Evolutionary conservation across 1,140 invertebrate species (phyloP).

Genomic region (Eriocheir sinensis): DNA sequence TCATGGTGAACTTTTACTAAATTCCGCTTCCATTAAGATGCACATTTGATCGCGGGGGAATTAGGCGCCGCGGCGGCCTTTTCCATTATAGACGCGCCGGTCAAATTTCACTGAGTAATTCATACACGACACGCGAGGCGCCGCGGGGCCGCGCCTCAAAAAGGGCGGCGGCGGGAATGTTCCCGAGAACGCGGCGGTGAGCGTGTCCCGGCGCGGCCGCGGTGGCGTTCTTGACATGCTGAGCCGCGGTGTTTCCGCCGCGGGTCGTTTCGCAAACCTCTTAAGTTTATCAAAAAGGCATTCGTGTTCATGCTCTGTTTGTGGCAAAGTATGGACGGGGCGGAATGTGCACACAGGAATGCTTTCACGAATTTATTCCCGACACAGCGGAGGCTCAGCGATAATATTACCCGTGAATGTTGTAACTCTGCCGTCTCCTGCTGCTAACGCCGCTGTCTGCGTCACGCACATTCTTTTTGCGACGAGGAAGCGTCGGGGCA

Average conservation of each 20-base stretch:
- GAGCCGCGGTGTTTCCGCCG: background rate
- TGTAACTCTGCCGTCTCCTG: too few relatives aligned
- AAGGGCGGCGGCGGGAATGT: slow-evolving; percentile 26
- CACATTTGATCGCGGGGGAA: slow-evolving; percentile 52
- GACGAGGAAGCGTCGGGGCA: too few relatives aligned
- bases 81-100: slow-evolving; percentile 53
- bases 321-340: background rate
- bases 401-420: too few relatives aligned
- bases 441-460: too few relatives aligned
- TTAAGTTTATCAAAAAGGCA: background rate
- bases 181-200: too few relatives aligned
- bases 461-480: too few relatives aligned
- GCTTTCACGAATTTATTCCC: too few relatives aligned
- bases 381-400: too few relatives aligned
- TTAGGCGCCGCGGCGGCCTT: slow-evolving; percentile 5
- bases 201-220: background rate
- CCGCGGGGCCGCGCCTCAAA: background rate
- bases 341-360: background rate
- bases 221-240: too few relatives aligned
- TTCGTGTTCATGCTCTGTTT: background rate
- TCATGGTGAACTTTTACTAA: background rate
- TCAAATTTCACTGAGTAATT: slow-evolving; percentile 65
- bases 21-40: slow-evolving; percentile 48
- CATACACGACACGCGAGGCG: slow-evolving; percentile 24
- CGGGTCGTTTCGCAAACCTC: background rate